These are phyloP conservation scores for Venustaconcha ellipsiformis DNA, from an alignment of 1,140 invertebrate genomes.

Conservation along the genomic window DNA sequence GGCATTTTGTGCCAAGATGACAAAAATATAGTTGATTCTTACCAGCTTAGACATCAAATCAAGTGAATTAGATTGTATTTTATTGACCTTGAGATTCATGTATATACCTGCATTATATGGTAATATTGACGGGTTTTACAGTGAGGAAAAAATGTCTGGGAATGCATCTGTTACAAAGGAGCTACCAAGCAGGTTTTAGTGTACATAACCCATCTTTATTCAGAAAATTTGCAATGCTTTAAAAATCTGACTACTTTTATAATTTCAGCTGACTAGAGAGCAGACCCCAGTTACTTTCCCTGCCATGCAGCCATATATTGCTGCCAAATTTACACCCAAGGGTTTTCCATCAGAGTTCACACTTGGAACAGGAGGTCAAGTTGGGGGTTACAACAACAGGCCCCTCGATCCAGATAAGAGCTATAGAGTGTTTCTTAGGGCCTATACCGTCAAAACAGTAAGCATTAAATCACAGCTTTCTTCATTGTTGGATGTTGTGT, in stretches of 20 bases:
- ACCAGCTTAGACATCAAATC: too few species aligned
- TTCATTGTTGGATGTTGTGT: neutral
- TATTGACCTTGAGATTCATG: too few species aligned
- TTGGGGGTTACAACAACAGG: conserved; percentile 55
- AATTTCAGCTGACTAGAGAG: conserved; percentile 43
- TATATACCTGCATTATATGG: too few species aligned
- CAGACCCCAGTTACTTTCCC: conserved; percentile 32
- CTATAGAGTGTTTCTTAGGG: conserved; percentile 61
- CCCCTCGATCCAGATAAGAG: conserved; percentile 45
- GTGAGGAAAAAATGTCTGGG: too few species aligned
- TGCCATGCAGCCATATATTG: conserved; percentile 54
- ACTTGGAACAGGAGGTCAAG: conserved; percentile 56
- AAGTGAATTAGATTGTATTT: too few species aligned
- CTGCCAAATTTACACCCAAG: conserved; percentile 58
- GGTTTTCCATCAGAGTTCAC: conserved; percentile 51
- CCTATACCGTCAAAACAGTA: conserved; percentile 59
- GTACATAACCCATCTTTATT: too few species aligned
- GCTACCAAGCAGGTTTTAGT: too few species aligned
- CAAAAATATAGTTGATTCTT: too few species aligned
- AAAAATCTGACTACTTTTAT: neutral
- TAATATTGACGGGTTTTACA: too few species aligned
- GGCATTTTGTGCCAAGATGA: too few species aligned
- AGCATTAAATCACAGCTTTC: conserved; percentile 11
- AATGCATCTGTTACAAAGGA: too few species aligned
- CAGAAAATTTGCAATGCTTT: neutral